phyloP scores from a whole-genome alignment of 1,140 invertebrate species.

The Drosophila sulfurigaster region DNA sequence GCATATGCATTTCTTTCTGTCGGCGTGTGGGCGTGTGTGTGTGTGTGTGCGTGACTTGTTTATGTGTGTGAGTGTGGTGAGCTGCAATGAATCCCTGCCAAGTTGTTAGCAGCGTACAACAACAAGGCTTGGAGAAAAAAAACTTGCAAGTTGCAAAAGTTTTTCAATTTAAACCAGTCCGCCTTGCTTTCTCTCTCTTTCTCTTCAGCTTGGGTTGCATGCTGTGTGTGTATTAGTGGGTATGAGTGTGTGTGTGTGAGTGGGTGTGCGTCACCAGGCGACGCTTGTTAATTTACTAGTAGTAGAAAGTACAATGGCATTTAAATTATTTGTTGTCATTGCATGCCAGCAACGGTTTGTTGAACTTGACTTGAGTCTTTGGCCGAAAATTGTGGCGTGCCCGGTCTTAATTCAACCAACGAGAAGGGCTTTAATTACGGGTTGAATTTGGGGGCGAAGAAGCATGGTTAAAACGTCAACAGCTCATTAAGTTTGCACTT shows the following conservation, averaged over 20 bases:
- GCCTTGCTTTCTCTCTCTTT: not conserved
- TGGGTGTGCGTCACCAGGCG: constrained; percentile 19
- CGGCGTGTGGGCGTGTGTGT: constrained; percentile 25
- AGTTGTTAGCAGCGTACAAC: constrained; percentile 45
- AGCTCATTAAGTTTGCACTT: constrained; percentile 64
- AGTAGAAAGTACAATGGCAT: constrained; percentile 74
- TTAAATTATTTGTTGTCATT: constrained; percentile 71
- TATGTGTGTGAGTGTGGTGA: constrained; percentile 39
- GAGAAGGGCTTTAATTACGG: constrained; percentile 47
- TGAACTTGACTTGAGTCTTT: constrained; percentile 36
- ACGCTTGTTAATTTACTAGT: constrained; percentile 72
- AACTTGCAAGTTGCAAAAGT: constrained; percentile 74
- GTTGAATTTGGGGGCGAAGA: not conserved
- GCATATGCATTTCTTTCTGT: constrained; percentile 28
- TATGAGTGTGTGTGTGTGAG: constrained; percentile 2
- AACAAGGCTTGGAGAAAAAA: constrained; percentile 48
- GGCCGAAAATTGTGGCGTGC: constrained; percentile 11
- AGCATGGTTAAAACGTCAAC: constrained; percentile 49
- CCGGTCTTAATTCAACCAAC: constrained; percentile 27
- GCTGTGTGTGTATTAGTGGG: constrained; percentile 9
- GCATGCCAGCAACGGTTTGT: constrained; percentile 57
- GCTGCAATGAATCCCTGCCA: constrained; percentile 66
- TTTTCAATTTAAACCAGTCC: constrained; percentile 74
- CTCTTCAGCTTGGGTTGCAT: constrained; percentile 9
- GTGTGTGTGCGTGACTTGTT: constrained; percentile 36